Base-by-base conservation (phyloP, 1,140 invertebrate species). In the Eumeta japonica region DNA sequence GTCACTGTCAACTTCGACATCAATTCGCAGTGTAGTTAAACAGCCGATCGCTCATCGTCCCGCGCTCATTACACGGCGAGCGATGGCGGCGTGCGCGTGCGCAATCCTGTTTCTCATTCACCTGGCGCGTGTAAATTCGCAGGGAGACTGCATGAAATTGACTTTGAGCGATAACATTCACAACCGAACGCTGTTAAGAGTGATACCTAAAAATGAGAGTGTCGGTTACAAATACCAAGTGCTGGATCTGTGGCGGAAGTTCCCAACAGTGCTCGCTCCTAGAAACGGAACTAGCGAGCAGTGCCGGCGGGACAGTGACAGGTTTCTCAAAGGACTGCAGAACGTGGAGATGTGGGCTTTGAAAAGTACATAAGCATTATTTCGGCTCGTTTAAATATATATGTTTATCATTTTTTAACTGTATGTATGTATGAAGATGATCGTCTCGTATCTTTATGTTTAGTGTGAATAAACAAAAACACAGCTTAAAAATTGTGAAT, bases 351-450 rank as follows among this genome's bases (percentile, higher is more conserved):
- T 80, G 14, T 83, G 80, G 80, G 80, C 81, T 2, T 37, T 83
- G 12, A 77, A 81, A 76, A 82, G 81, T 82, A 76, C 56, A 57
- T 63, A 68, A 33, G n/a, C n/a, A n/a, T n/a, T n/a, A n/a, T n/a
- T n/a, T n/a, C n/a, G n/a, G n/a, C n/a, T n/a, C 33, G 41, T 30
- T 34, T 36, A 2, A 15, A n/a, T 32, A 15, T 39, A 18, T 2
- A 7, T 24, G 20, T 24, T 7, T 24, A 24, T n/a, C 20, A n/a
- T 7, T 24, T 24, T 24, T 24, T 24, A 24, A n/a, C n/a, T n/a
- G n/a, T n/a, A n/a, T n/a, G n/a, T n/a, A n/a, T n/a, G n/a, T n/a
- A n/a, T n/a, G n/a, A n/a, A n/a, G n/a, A n/a, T n/a, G n/a, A n/a
- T n/a, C n/a, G n/a, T n/a, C n/a, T n/a, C n/a, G n/a, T n/a, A n/a